Percentiles rank a stretch among this genome's conserved stretches.
These are phyloP conservation scores for Meloidogyne exigua DNA, from an alignment of 1,140 invertebrate genomes.

Conservation along the genomic window DNA sequence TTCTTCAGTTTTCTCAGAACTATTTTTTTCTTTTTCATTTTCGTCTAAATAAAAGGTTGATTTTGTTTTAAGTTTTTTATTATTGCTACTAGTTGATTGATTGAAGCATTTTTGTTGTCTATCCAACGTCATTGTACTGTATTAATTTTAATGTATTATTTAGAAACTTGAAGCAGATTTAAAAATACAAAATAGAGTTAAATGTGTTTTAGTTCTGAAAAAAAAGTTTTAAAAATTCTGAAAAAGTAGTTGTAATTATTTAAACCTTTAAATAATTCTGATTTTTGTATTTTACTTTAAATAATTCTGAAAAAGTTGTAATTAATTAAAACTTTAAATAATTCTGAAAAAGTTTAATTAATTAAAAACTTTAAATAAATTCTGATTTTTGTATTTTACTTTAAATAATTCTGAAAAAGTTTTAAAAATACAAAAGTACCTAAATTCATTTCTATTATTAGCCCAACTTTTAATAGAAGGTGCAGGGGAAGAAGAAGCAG, in stretches of 20 bases:
- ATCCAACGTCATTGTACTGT: neutral
- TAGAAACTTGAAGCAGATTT: neutral
- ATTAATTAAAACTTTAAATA: neutral
- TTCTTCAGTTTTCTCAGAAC: neutral
- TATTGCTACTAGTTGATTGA: neutral
- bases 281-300: neutral
- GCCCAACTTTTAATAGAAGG: constrained; percentile 1
- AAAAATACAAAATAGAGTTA: neutral
- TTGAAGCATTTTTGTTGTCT: neutral
- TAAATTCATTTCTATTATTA: neutral
- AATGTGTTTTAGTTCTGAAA: neutral
- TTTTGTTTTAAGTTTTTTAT: neutral
- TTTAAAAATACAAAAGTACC: constrained; percentile 1
- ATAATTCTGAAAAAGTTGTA: no score
- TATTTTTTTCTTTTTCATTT: constrained; percentile 7
- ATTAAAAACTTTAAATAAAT: no score
- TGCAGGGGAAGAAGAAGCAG: constrained; percentile 10
- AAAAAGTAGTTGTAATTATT: no score
- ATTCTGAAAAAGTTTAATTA: neutral
- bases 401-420: neutral
- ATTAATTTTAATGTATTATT: neutral
- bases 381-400: neutral
- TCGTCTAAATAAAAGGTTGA: constrained; percentile 20
- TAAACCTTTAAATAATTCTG: no score
- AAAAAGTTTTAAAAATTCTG: no score